Conservation (phyloP, 2,888 invertebrate genomes). For the Eupithecia dodoneata region DNA sequence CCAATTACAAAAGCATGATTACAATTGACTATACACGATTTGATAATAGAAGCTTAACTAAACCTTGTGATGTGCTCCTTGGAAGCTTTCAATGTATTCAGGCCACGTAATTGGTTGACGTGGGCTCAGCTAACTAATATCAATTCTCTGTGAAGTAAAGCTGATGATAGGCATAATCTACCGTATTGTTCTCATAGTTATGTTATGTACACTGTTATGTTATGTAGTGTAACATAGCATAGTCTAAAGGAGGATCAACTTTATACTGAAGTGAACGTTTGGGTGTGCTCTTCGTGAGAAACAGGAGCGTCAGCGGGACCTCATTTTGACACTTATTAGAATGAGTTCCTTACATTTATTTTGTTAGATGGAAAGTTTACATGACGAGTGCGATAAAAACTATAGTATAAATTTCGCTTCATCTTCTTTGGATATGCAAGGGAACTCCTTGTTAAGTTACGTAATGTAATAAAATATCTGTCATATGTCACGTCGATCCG, state of each 20-base stretch:
- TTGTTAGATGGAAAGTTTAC: neutral
- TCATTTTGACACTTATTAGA: neutral
- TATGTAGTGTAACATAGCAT: neutral
- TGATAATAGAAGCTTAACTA: slow-evolving; percentile 26
- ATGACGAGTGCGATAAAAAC: neutral
- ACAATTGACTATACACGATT: slow-evolving; percentile 34
- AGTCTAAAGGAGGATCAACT: neutral
- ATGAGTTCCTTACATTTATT: neutral
- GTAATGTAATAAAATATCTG: neutral
- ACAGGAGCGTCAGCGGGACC: neutral
- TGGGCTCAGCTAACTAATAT: slow-evolving; percentile 28
- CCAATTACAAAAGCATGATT: slow-evolving; percentile 39
- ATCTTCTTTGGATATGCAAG: neutral
- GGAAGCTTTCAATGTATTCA: slow-evolving; percentile 31
- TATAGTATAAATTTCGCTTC: neutral
- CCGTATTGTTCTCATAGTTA: neutral
- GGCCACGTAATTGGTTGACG: slow-evolving; percentile 37
- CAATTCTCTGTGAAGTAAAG: slow-evolving; percentile 22
- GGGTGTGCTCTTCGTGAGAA: neutral
- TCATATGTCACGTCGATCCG: neutral
- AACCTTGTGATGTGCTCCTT: slow-evolving; percentile 24
- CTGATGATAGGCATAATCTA: slow-evolving; percentile 8
- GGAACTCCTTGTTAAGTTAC: neutral
- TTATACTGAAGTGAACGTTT: neutral
- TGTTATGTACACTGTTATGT: neutral